These are phyloP conservation scores for Gila orcuttii DNA, from an alignment of 2,113 vertebrate species.

Conservation along the genomic window DNA sequence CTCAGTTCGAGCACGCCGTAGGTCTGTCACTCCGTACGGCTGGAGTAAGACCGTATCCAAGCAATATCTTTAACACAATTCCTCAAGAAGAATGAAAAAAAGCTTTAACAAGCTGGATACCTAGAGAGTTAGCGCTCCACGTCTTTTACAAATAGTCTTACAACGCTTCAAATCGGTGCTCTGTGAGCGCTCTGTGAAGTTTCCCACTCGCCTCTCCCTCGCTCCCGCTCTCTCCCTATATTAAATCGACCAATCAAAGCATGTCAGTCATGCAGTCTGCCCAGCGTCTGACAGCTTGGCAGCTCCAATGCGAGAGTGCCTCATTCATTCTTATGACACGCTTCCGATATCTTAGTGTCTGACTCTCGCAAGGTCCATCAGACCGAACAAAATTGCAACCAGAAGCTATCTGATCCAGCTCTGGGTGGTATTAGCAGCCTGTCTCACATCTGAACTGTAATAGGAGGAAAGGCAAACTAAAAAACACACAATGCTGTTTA, in stretches of 20 bases:
- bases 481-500: slow-evolving; percentile 7
- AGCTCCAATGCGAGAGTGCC: slow-evolving; percentile 76
- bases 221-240: slow-evolving; percentile 71
- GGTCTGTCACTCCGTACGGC: slow-evolving; percentile 55
- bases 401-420: slow-evolving; percentile 56
- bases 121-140: slow-evolving; percentile 79
- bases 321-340: slow-evolving; percentile 82
- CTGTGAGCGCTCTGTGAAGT: slow-evolving; percentile 65
- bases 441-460: slow-evolving; percentile 46
- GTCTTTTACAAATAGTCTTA: slow-evolving; percentile 80
- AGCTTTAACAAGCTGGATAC: slow-evolving; percentile 76
- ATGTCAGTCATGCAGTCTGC: slow-evolving; percentile 79
- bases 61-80: slow-evolving; percentile 57
- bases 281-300: slow-evolving; percentile 77
- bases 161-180: slow-evolving; percentile 66
- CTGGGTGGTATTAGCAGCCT: slow-evolving; percentile 54
- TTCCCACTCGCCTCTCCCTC: slow-evolving; percentile 63
- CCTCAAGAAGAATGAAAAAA: slow-evolving; percentile 54
- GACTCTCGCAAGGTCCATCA: slow-evolving; percentile 60
- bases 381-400: slow-evolving; percentile 60
- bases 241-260: slow-evolving; percentile 81
- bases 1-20: slow-evolving; percentile 25
- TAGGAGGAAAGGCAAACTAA: slow-evolving; percentile 24
- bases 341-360: slow-evolving; percentile 77
- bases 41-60: slow-evolving; percentile 54